phyloP scores from a whole-genome alignment of 2,888 invertebrate species.

The Prosapia bicincta region DNA sequence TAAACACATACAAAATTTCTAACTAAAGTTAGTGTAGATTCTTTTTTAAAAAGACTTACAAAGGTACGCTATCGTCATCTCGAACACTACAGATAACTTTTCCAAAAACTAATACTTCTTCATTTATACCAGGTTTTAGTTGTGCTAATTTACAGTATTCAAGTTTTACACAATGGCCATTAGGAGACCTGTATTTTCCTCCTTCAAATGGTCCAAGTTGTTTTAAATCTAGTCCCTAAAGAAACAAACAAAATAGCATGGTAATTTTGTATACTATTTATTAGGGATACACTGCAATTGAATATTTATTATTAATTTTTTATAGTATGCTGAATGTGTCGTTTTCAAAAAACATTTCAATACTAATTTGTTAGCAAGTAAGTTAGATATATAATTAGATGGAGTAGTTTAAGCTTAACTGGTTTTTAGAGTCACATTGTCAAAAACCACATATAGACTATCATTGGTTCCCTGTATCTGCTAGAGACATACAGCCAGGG shows the following conservation, averaged over 20 bases:
- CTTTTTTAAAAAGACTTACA: too few relatives aligned
- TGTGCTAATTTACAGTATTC: conserved; percentile 51
- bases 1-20: too few relatives aligned
- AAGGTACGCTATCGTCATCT: conserved; percentile 71
- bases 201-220: conserved; percentile 63
- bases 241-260: conserved; percentile 31
- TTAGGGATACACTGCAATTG: conserved; percentile 16
- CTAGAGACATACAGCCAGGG: too few relatives aligned
- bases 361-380: too few relatives aligned
- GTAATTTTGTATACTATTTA: not conserved
- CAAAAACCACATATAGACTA: too few relatives aligned
- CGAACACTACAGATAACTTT: conserved; percentile 78
- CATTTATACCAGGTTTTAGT: conserved; percentile 61
- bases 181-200: conserved; percentile 22
- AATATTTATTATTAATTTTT: not conserved
- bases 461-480: too few relatives aligned
- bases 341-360: too few relatives aligned
- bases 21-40: too few relatives aligned
- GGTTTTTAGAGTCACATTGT: too few relatives aligned
- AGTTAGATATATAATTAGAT: too few relatives aligned
- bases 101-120: conserved; percentile 65
- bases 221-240: conserved; percentile 60
- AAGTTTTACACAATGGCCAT: conserved; percentile 48
- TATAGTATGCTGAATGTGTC: too few relatives aligned
- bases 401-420: too few relatives aligned